Conservation (phyloP, 2,113 vertebrate genomes). For the Corapipo altera region DNA sequence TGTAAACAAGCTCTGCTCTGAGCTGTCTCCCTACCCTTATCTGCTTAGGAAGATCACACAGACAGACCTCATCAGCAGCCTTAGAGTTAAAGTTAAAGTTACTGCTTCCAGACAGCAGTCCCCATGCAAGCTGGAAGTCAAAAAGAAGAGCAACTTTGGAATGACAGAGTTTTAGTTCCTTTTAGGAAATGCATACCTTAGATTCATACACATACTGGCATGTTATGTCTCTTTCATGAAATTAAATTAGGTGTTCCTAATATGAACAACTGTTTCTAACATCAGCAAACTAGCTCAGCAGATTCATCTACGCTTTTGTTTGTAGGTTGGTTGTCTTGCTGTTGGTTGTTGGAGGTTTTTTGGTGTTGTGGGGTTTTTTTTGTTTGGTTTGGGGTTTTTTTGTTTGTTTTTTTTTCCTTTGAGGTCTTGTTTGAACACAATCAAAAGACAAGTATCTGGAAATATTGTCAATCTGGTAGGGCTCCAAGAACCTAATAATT, state of each 20-base stretch:
- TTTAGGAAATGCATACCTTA: constrained; percentile 68
- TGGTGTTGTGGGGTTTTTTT: background rate
- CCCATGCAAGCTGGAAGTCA: constrained; percentile 70
- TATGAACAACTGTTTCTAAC: constrained; percentile 70
- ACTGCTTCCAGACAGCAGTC: constrained; percentile 80
- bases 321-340: constrained; percentile 24
- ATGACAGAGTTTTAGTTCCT: constrained; percentile 78
- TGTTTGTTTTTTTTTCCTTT: background rate
- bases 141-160: constrained; percentile 73
- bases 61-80: constrained; percentile 76
- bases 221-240: constrained; percentile 68
- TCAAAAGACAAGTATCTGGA: constrained; percentile 50
- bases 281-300: constrained; percentile 70
- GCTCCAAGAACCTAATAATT: constrained; percentile 62
- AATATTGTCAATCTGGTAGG: constrained; percentile 65
- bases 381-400: background rate
- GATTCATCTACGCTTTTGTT: constrained; percentile 55
- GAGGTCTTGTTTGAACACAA: constrained; percentile 43
- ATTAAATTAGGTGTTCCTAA: constrained; percentile 73
- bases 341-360: background rate
- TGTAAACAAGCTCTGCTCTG: constrained; percentile 90
- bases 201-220: constrained; percentile 72
- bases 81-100: constrained; percentile 77
- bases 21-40: constrained; percentile 81
- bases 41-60: constrained; percentile 72